Evolutionary conservation across 2,113 vertebrate species (phyloP), one percentile per base, ranked within the genome.

Genomic region (Poeciliopsis retropinna): DNA sequence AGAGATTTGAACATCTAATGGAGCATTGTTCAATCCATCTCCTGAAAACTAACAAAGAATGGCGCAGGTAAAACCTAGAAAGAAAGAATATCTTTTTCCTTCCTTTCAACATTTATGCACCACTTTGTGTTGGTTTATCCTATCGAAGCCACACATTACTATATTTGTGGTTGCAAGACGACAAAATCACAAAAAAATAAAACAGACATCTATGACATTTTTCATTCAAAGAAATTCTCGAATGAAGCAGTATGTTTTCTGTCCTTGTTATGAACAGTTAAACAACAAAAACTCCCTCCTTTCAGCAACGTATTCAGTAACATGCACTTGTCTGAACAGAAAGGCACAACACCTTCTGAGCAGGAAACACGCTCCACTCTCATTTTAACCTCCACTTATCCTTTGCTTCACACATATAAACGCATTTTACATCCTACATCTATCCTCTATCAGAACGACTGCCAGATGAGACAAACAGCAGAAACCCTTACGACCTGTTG

Each of bases 221-320:
- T 90, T 94, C 87, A 91, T 87, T 85, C 79, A 89, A 81, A 91
- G 13, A 85, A n/a, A 82, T 89, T 87, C 90, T 72, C 86, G 89
- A 90, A 90, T 74, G 79, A 71, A 80, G 75, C 71, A 63, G 76
- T 81, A 85, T 83, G 81, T 79, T 93, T 94, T 91, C 94, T 86
- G 78, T 54, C 83, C 83, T 91, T 93, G 90, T 93, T 91, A 94
- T 88, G 79, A 92, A 93, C 73, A 83, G 78, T 91, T 92, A 93
- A 94, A 91, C 84, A 68, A 74, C 70, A 60, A 80, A 80, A 86
- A 78, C 78, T 77, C 87, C 73, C 85, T 28, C 83, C 86, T 89
- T 86, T 92, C 77, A 88, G 91, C 87, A 15, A 60, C 72, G 78
- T 68, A 85, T 85, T 94, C 93, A 93, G 94, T 94, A 90, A 90